Base-by-base conservation (phyloP, 1,140 invertebrate species). In the Olivierus martensii region DNA sequence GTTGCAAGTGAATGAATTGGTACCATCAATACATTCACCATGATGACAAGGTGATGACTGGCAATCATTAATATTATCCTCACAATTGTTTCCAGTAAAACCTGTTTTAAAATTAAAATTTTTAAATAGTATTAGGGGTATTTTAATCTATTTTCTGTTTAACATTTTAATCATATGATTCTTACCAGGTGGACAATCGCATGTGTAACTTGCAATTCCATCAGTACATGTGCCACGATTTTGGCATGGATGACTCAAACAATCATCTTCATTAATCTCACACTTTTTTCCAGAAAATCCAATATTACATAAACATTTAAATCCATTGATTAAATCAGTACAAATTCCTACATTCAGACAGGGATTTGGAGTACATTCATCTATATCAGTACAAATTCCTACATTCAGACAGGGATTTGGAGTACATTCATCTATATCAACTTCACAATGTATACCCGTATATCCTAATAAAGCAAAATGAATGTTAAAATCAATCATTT, bases 1-100 rank as follows among this genome's bases (percentile, higher is more conserved):
- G 28, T 84, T 77, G 63, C 94, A 98, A 56, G 82, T 71, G 63
- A 82, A 97, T 0, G 79, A 64, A 83, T 89, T 66, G 84, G 93
- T 1, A 87, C 89, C 37, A 49, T 17, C 35, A 12, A 67, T 65
- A 60, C 73, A 75, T 9, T 84, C 90, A 37, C 84, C 84, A 62
- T 95, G 93, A 42, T 85, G 67, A 62, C 90, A 95, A 0, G 84
- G 80, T 58, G 83, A 80, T 1, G 77, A 81, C 18, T 59, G 60
- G 67, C 91, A 95, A 69, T 95, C 88, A 68, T 95, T 83, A 50
- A 87, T 79, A 67, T 93, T 83, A 35, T 75, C 76, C 57, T 90
- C 81, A 70, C 89, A 94, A 15, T 77, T 74, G 17, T 75, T 68
- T 9, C 88, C 88, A 28, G 73, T 72, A 66, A 79, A 90, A 12